Conservation (phyloP, 2,888 invertebrate genomes). For the Orthosia incerta region DNA sequence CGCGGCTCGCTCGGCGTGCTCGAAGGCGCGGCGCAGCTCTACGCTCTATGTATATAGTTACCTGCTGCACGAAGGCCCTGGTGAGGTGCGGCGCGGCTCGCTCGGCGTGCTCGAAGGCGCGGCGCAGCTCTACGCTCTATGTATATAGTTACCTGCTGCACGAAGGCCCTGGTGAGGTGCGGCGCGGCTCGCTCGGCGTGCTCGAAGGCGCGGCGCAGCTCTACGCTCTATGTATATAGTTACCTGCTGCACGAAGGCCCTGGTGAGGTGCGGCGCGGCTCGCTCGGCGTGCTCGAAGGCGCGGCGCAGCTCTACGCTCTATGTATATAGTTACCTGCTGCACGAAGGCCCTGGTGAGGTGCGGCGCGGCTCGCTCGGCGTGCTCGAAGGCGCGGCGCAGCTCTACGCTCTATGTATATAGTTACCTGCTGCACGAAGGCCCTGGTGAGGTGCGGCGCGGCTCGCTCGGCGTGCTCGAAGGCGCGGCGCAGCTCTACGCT, state of each 20-base stretch:
- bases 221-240: conserved; percentile 88
- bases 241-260: conserved; percentile 92
- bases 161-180: conserved; percentile 96
- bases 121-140: conserved; percentile 94
- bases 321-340: too few relatives aligned
- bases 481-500: conserved; percentile 96
- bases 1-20: conserved; percentile 95
- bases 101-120: conserved; percentile 97
- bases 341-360: conserved; percentile 96
- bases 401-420: conserved; percentile 91
- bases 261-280: conserved; percentile 96
- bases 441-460: conserved; percentile 96
- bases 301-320: conserved; percentile 95
- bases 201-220: conserved; percentile 96
- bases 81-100: conserved; percentile 96
- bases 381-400: conserved; percentile 96
- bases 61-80: conserved; percentile 92
- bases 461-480: conserved; percentile 96
- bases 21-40: conserved; percentile 96
- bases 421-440: conserved; percentile 91
- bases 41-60: conserved; percentile 82
- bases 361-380: conserved; percentile 96
- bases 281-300: conserved; percentile 97
- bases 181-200: conserved; percentile 96
- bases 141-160: conserved; percentile 71